These are phyloP conservation scores for Ovibos moschatus DNA, from an alignment of 2,113 vertebrate species.

Conservation along the genomic window DNA sequence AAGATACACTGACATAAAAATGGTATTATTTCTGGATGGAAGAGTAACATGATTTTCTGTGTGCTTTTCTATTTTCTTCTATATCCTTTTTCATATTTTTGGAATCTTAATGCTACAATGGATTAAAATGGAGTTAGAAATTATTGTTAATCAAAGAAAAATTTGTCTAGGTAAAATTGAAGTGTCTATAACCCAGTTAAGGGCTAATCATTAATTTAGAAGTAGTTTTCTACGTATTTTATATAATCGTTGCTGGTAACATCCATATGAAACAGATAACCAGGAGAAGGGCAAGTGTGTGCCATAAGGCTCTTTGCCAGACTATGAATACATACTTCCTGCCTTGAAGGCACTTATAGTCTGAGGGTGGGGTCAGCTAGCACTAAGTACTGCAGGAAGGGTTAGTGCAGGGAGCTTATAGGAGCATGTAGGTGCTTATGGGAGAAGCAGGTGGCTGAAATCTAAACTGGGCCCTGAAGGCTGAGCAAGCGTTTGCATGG, in stretches of 20 bases:
- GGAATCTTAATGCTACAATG: neutral
- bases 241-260: neutral
- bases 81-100: neutral
- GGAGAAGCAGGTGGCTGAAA: neutral
- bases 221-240: neutral
- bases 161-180: neutral
- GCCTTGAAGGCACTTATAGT: neutral
- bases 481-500: neutral
- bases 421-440: neutral
- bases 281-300: no score
- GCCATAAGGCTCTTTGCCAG: neutral
- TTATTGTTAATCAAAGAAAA: constrained; percentile 5
- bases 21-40: neutral
- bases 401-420: neutral
- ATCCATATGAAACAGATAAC: neutral
- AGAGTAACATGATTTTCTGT: neutral
- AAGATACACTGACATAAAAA: neutral
- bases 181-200: neutral
- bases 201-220: neutral
- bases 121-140: neutral
- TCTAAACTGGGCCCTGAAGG: neutral
- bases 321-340: neutral
- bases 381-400: neutral
- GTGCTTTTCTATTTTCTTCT: neutral
- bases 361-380: neutral